Evolutionary conservation across 2,113 vertebrate genomes (phyloP), one percentile per base, ranked within the genome.

Genomic region (Orthonyx spaldingii): DNA sequence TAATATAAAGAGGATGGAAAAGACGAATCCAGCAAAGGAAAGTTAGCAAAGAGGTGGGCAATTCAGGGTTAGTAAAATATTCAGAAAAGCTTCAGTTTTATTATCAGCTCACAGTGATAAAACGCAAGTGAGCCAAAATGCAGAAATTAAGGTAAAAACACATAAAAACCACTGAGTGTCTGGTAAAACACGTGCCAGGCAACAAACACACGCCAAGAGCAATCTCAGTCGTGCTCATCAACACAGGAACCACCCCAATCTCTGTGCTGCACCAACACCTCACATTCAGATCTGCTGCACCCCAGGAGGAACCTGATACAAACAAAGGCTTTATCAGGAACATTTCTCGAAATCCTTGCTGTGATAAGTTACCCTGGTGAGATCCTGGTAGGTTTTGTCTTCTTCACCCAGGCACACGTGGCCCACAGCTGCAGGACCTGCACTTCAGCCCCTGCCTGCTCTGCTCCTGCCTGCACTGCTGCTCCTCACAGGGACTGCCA

Each of bases 331-430:
- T 41, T 27, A 22, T 24, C 35, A 46, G 57, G 69, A 81, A 16
- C 13, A 55, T 37, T 79, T 32, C 53, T 33, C 3, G 2, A 37
- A 33, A 26, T 39, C n/a, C 35, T 55, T 37, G 30, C 13, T 46
- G 24, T 21, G 24, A 9, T 20, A 23, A 61, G 18, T 50, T 37
- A 37, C 17, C 33, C 44, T 35, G 41, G 19, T 24, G 44, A 79
- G 33, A n/a, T 44, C 9, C 30, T 69, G 49, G 8, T n/a, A 14
- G 8, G 28, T 9, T 30, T 60, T 50, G 8, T 11, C 16, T 50
- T 16, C 30, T 35, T 57, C 72, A 27, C 39, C 81, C 39, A 37
- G 22, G 10, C 4, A 3, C 0, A 1, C 1, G 5, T 30, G 10
- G 22, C 6, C 19, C 16, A 52, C 33, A 64, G 33, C 13, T 42